Evolutionary conservation across 2,113 vertebrate genomes (phyloP).

Genomic region (Proteles cristata): DNA sequence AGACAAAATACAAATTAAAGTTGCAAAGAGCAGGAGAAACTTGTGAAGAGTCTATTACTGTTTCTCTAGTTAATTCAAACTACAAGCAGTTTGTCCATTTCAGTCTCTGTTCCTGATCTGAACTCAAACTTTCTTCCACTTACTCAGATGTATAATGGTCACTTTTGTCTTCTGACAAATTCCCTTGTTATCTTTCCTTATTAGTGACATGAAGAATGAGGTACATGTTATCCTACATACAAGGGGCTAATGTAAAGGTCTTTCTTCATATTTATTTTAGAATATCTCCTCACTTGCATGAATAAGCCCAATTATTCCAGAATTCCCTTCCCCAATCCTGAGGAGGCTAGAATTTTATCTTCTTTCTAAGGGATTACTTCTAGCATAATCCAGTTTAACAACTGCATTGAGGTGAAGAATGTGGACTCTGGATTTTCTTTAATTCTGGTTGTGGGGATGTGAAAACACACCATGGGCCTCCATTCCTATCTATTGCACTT

Average conservation of each 20-base stretch:
- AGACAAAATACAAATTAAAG: not conserved
- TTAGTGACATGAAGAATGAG: not conserved
- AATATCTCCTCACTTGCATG: not conserved
- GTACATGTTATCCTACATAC: no score
- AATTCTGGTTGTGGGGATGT: no score
- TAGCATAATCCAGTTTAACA: not conserved
- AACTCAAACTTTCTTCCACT: not conserved
- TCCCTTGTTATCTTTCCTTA: not conserved
- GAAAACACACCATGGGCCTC: no score
- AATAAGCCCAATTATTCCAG: not conserved
- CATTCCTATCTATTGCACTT: not conserved
- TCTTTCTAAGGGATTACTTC: not conserved
- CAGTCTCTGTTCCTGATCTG: not conserved
- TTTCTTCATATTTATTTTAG: not conserved
- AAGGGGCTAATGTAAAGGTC: not conserved
- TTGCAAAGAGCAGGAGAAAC: not conserved
- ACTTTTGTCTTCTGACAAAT: not conserved
- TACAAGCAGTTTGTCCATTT: not conserved
- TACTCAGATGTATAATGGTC: not conserved
- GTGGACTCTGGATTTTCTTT: not conserved
- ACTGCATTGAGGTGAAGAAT: not conserved
- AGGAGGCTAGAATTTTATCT: not conserved
- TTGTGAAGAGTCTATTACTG: not conserved
- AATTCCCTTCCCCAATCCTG: not conserved
- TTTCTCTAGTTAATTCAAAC: constrained; percentile 16